Evolutionary conservation across 2,888 invertebrate genomes (phyloP), one percentile per base, ranked within the genome.

Genomic region (Sipha maydis): DNA sequence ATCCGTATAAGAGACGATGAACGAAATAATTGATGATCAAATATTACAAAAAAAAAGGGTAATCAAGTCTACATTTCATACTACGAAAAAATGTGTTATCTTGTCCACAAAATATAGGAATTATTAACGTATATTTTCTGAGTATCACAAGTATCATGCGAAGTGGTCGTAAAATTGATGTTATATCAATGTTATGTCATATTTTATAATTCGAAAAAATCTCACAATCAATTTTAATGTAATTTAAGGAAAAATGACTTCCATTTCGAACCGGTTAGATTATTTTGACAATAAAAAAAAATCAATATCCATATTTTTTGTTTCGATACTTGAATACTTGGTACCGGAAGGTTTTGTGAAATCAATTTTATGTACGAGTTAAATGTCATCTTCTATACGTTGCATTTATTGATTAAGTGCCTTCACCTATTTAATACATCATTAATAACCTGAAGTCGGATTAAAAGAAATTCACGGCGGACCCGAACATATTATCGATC

Each of bases 261-360:
- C 28, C 11, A 31, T 48, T 25, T 21, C 31, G 21, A 78, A 78
- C 78, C 78, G 78, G 78, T 78, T 78, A 11, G 54, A 54, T 78
- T 78, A 8, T 78, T 78, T 78, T 54, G 4, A 31, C 41, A 41
- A 56, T 56, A 7, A 7, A n/a, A 34, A 5, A 78, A 78, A 56
- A 31, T 78, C 31, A 56, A 78, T 56, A 19, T 78, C 1, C 9
- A 71, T 48, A 48, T 9, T 41, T 41, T 21, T 78, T 9, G 21
- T 77, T 77, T 9, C 54, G 28, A 77, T 21, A 78, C 31, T 9
- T 54, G 31, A 56, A 48, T 48, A 48, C 48, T 48, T 21, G 28
- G 9, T 31, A 71, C 28, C 17, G 31, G 71, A 71, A 3, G 31
- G 17, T 28, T 78, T 34, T 78, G 31, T 78, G 31, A 78, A 78